These are phyloP conservation scores for Linyphia triangularis DNA, from an alignment of 2,888 invertebrate genomes.

Conservation along the genomic window DNA sequence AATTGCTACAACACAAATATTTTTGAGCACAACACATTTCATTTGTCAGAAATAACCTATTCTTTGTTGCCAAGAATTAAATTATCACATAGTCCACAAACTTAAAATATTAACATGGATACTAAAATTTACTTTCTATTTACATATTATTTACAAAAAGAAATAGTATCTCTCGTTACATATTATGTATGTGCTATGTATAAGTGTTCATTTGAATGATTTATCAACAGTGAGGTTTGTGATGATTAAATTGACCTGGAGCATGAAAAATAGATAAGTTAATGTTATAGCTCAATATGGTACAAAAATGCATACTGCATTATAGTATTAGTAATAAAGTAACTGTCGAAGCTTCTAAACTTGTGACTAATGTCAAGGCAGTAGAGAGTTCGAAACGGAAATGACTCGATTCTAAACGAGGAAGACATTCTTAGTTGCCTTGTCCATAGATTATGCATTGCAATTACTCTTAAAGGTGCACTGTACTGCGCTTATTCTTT, in stretches of 20 bases:
- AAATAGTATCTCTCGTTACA: not conserved
- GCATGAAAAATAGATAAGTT: conserved; percentile 69
- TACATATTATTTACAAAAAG: conserved; percentile 45
- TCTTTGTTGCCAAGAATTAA: too few relatives aligned
- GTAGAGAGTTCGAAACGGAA: conserved; percentile 38
- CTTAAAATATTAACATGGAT: conserved; percentile 11
- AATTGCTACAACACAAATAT: too few relatives aligned
- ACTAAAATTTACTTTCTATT: conserved; percentile 24
- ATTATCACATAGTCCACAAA: too few relatives aligned
- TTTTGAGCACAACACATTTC: too few relatives aligned
- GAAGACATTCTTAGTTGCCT: conserved; percentile 43
- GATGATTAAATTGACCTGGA: conserved; percentile 35
- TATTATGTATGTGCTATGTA: conserved; percentile 61
- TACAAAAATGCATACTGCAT: conserved; percentile 42
- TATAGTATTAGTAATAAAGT: conserved; percentile 18
- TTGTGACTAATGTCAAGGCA: conserved; percentile 36
- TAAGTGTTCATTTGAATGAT: conserved; percentile 62
- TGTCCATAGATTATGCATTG: not conserved
- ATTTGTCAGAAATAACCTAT: too few relatives aligned
- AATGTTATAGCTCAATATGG: conserved; percentile 53
- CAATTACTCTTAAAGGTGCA: conserved; percentile 8
- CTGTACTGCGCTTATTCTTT: not conserved
- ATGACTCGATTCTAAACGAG: conserved; percentile 19
- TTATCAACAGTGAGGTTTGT: conserved; percentile 64
- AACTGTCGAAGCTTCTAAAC: conserved; percentile 42